Evolutionary conservation across 2,797 vertebrate genomes (phyloP).

Genomic region (Tinamus major): DNA sequence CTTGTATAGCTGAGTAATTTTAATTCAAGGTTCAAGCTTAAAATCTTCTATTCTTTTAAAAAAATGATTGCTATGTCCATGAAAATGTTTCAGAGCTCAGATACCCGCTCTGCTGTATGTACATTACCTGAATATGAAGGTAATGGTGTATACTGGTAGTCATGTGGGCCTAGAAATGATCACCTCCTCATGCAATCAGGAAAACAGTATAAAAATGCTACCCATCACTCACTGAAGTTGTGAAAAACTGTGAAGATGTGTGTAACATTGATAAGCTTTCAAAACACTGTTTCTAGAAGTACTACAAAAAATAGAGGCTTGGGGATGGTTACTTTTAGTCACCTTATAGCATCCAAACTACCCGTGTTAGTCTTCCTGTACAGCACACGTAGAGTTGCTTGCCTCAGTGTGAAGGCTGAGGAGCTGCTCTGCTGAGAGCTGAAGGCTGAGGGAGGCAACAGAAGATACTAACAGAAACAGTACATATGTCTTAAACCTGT

Average conservation of each 20-base stretch:
- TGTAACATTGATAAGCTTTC: neutral
- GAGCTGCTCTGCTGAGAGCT: neutral
- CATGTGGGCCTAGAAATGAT: neutral
- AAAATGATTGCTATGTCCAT: neutral
- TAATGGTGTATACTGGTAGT: neutral
- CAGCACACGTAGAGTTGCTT: neutral
- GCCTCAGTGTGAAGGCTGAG: neutral
- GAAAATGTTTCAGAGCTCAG: neutral
- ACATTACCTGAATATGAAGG: slow-evolving; percentile 5
- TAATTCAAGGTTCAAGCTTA: neutral
- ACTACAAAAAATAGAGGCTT: neutral
- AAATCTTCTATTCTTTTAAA: neutral
- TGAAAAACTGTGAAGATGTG: neutral
- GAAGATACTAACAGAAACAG: neutral
- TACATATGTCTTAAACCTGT: neutral
- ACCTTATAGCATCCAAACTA: neutral
- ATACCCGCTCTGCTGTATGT: neutral
- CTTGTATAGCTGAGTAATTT: slow-evolving; percentile 14
- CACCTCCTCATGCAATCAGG: neutral
- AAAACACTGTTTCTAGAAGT: fast-evolving
- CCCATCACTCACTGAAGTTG: neutral
- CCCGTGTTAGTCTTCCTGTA: neutral
- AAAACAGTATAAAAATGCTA: neutral
- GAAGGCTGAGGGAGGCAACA: neutral
- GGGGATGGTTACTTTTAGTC: neutral